phyloP scores from a whole-genome alignment of 2,888 invertebrate genomes.

The Drosophila kambysellisi region DNA sequence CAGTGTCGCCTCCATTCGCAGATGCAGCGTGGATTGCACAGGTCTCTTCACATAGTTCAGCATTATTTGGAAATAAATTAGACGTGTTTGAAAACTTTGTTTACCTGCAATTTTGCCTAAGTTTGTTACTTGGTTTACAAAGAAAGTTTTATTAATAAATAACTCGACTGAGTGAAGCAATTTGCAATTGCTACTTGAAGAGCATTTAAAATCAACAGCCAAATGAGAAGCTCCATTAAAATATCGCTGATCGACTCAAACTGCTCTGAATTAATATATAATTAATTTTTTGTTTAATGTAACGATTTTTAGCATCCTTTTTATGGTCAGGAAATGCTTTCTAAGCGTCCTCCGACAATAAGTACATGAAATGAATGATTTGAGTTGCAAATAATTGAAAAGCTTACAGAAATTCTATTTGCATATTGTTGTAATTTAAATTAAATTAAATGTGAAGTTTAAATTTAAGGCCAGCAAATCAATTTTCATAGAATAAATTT shows the following conservation, averaged over 20 bases:
- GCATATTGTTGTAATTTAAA: background rate
- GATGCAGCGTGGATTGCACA: slow-evolving; percentile 1
- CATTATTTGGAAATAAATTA: slow-evolving; percentile 8
- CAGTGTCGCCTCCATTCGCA: slow-evolving; percentile 1
- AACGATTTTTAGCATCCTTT: background rate
- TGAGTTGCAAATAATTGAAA: background rate
- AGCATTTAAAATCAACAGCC: too few species aligned
- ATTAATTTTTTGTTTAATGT: background rate
- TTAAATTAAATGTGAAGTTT: background rate
- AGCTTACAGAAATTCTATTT: background rate
- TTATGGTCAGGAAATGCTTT: background rate
- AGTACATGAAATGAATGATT: background rate
- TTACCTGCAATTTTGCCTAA: too few species aligned
- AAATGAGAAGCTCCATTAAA: background rate
- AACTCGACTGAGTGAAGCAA: background rate
- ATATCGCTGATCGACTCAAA: too few species aligned
- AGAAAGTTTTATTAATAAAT: background rate
- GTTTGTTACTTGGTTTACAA: background rate
- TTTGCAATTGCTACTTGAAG: background rate
- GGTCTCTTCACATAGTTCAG: slow-evolving; percentile 2
- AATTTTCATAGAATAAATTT: too few species aligned
- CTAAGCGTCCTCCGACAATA: too few species aligned
- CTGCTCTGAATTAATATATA: background rate
- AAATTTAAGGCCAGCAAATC: too few species aligned
- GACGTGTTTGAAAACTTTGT: background rate